Percentiles rank a stretch among this genome's conserved stretches.
Conservation (phyloP, 2,797 vertebrate genomes). For the Enteromius afrohamiltoni region DNA sequence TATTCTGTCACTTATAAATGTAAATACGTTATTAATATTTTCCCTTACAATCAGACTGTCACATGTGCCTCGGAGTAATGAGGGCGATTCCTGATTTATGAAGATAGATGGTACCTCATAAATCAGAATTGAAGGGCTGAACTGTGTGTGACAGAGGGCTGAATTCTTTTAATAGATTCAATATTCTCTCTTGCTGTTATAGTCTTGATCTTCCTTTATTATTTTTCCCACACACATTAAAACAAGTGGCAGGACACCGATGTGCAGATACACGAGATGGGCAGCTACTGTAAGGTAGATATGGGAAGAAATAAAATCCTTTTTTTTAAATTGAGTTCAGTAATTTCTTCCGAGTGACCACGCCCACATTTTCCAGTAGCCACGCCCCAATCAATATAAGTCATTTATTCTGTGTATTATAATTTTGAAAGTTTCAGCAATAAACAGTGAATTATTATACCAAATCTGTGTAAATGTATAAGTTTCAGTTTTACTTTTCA, state of each 20-base stretch:
- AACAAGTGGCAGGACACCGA: background rate
- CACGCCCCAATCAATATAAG: too few relatives aligned
- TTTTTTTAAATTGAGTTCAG: background rate
- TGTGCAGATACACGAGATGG: background rate
- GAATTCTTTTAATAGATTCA: background rate
- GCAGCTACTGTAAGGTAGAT: background rate
- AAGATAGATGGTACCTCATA: constrained; percentile 33
- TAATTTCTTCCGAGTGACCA: background rate
- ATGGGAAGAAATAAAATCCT: background rate
- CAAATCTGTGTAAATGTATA: background rate
- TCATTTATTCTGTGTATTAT: too few relatives aligned
- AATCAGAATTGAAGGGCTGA: constrained; percentile 24
- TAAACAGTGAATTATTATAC: background rate
- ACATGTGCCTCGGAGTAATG: background rate
- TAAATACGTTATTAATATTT: background rate
- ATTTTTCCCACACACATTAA: background rate
- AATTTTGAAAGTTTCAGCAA: background rate
- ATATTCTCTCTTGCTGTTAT: background rate
- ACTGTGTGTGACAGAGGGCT: constrained; percentile 10
- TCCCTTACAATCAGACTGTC: background rate
- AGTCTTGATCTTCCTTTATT: background rate
- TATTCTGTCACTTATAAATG: background rate
- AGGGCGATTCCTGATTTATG: background rate
- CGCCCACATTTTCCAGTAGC: background rate
- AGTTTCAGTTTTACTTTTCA: background rate